Conservation (phyloP, 2,113 vertebrate species). For the Dicaeum eximium region DNA sequence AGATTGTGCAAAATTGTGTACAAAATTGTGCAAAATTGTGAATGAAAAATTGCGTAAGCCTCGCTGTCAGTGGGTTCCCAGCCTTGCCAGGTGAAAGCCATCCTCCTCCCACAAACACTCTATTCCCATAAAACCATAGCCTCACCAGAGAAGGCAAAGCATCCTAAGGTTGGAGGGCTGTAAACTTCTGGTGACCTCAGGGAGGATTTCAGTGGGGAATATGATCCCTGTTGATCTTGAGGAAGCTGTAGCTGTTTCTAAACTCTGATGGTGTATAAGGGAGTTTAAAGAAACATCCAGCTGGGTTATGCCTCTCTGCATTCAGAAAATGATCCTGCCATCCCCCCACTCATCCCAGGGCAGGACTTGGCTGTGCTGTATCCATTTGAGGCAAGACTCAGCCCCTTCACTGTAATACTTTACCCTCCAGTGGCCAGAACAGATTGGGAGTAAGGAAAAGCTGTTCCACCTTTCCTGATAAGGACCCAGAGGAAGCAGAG, state of each 20-base stretch:
- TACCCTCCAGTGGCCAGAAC: fast-evolving
- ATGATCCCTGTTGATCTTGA: neutral
- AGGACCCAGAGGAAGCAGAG: neutral
- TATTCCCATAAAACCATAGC: neutral
- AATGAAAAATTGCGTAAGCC: neutral
- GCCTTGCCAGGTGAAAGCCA: neutral
- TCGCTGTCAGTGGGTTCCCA: neutral
- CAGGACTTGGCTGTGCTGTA: neutral
- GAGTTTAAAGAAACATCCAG: neutral
- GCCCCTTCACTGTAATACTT: neutral
- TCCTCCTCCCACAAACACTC: neutral
- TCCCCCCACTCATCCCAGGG: too few relatives aligned
- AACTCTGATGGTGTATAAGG: neutral
- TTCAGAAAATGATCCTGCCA: neutral
- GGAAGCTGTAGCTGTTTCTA: neutral
- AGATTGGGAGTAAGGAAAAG: neutral
- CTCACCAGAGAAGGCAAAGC: neutral
- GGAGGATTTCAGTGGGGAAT: neutral
- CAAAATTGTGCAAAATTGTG: neutral
- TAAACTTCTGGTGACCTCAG: neutral
- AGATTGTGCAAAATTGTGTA: neutral
- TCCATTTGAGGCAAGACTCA: neutral
- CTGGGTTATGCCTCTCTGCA: neutral
- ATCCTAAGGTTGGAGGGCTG: neutral
- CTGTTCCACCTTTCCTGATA: neutral